Evolutionary conservation across 2,113 vertebrate genomes (phyloP).

Genomic region (Nycticebus coucang): DNA sequence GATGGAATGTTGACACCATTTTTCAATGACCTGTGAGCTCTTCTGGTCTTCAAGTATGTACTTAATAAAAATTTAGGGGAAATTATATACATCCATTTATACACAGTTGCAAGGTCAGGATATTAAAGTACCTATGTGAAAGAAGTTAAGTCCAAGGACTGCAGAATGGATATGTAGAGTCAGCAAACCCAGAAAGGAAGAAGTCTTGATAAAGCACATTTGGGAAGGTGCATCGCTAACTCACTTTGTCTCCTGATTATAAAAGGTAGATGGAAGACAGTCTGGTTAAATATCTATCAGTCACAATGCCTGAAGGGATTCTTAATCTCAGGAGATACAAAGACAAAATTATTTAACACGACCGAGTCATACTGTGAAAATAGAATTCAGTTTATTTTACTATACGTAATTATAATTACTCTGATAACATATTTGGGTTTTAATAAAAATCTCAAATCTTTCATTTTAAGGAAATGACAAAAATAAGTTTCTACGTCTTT

Average conservation of each 20-base stretch:
- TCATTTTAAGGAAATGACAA: not conserved
- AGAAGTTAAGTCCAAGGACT: not conserved
- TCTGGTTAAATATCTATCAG: not conserved
- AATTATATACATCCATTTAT: not conserved
- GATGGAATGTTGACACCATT: not conserved
- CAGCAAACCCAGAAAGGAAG: not conserved
- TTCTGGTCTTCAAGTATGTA: not conserved
- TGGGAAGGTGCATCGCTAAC: not conserved
- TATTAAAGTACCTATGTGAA: not conserved
- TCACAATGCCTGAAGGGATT: not conserved
- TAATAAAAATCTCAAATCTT: not conserved
- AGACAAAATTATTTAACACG: constrained; percentile 5
- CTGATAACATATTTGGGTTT: not conserved
- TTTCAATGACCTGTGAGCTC: not conserved
- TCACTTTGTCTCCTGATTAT: not conserved
- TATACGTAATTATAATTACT: not conserved
- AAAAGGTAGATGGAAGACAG: not conserved
- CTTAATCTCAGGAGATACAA: not conserved
- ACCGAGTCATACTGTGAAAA: not conserved
- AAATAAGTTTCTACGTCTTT: not conserved
- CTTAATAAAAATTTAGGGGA: not conserved
- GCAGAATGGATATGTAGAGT: not conserved
- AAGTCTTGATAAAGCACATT: not conserved
- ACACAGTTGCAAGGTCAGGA: not conserved
- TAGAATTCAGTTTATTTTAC: not conserved